These are phyloP conservation scores for Polyergus mexicanus DNA, from an alignment of 1,140 invertebrate genomes.

Conservation along the genomic window DNA sequence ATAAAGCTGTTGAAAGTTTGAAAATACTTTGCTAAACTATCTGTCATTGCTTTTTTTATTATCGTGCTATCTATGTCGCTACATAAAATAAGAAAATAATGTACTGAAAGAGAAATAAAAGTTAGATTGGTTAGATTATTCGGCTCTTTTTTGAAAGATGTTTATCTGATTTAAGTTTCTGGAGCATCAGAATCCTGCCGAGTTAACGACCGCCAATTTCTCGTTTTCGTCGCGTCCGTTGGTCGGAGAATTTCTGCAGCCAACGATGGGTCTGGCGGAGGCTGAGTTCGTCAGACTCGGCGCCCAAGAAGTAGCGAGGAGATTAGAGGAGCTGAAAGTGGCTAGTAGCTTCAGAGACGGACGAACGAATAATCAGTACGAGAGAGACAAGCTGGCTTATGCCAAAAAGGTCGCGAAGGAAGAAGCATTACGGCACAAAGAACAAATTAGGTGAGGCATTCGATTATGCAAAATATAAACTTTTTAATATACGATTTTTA, in stretches of 20 bases:
- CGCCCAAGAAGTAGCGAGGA: slow-evolving; percentile 86
- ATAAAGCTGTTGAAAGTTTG: neutral
- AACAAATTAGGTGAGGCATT: slow-evolving; percentile 86
- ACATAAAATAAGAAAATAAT: neutral
- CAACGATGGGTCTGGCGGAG: slow-evolving; percentile 84
- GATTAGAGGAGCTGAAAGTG: slow-evolving; percentile 88
- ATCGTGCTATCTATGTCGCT: neutral
- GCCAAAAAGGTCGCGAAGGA: slow-evolving; percentile 87
- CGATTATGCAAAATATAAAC: neutral
- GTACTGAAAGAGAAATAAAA: neutral
- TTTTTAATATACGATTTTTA: neutral
- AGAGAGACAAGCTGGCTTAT: slow-evolving; percentile 88
- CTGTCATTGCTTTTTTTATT: neutral
- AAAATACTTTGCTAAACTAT: slow-evolving; percentile 12
- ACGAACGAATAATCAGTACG: slow-evolving; percentile 85
- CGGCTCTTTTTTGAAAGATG: neutral
- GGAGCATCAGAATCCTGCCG: slow-evolving; percentile 91
- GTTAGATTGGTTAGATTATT: neutral
- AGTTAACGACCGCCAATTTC: slow-evolving; percentile 95
- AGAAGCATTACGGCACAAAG: slow-evolving; percentile 88
- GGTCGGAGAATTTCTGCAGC: slow-evolving; percentile 95
- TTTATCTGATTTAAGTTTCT: slow-evolving; percentile 88
- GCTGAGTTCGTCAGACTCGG: slow-evolving; percentile 85
- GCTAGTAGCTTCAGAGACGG: slow-evolving; percentile 82
- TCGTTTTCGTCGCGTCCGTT: slow-evolving; percentile 95